A percentile compares a stretch with the other conserved stretches of the same genome.
Conservation (phyloP, 1,140 invertebrate genomes). For the Heliconius hermathena region DNA sequence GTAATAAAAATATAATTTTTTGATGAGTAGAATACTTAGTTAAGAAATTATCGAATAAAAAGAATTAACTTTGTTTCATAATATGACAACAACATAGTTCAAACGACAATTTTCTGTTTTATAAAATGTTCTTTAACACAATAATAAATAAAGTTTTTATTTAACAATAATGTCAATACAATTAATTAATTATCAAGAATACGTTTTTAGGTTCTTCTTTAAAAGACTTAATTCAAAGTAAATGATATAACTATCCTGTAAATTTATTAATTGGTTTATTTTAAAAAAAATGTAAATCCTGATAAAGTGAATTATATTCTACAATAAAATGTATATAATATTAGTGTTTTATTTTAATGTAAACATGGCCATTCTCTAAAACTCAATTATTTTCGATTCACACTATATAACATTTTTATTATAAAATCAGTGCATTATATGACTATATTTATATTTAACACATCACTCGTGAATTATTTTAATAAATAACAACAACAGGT, state of each 20-base stretch:
- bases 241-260: too few relatives aligned
- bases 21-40: not conserved
- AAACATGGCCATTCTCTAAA: not conserved
- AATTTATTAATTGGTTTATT: too few relatives aligned
- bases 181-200: not conserved
- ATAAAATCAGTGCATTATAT: constrained; percentile 15
- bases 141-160: not conserved
- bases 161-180: not conserved
- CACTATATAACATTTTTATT: not conserved
- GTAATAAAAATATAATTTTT: not conserved
- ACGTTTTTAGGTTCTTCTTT: not conserved
- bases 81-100: not conserved
- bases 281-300: too few relatives aligned
- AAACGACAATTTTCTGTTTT: not conserved
- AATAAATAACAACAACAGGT: constrained; percentile 52
- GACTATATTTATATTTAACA: constrained; percentile 13
- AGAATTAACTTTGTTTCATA: not conserved
- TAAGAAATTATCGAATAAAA: not conserved
- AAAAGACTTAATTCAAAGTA: too few relatives aligned
- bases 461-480: constrained; percentile 29
- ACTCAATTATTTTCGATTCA: not conserved
- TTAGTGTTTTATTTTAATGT: too few relatives aligned
- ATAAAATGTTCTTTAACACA: not conserved
- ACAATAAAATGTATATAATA: too few relatives aligned
- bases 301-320: too few relatives aligned